A percentile compares a stretch with the other conserved stretches of the same genome.
phyloP scores from a whole-genome alignment of 2,113 vertebrate species.

The Galbula dea region DNA sequence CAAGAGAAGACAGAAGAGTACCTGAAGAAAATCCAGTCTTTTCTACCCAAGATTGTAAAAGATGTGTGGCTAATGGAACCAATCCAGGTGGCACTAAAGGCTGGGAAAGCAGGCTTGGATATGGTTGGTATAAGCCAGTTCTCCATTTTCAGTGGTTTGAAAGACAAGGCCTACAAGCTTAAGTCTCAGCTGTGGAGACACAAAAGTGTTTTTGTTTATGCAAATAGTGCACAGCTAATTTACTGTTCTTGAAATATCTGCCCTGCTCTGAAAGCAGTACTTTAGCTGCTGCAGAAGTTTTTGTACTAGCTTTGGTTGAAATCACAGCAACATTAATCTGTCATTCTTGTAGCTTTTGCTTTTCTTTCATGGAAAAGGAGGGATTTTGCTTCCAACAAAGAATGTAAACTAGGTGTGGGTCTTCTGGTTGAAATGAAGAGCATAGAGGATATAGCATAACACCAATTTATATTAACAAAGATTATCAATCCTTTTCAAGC shows the following conservation, averaged over 20 bases:
- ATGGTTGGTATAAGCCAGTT: slow-evolving; percentile 67
- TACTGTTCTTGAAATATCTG: neutral
- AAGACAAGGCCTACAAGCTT: neutral
- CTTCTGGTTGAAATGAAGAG: neutral
- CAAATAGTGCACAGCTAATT: neutral
- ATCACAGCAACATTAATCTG: neutral
- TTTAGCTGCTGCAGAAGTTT: neutral
- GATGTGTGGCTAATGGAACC: slow-evolving; percentile 73
- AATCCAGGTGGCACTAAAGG: slow-evolving; percentile 44
- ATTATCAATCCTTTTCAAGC: neutral
- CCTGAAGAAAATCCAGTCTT: slow-evolving; percentile 57
- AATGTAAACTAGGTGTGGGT: neutral
- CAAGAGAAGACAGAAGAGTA: slow-evolving; percentile 66
- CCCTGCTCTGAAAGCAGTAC: neutral
- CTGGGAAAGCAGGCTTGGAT: slow-evolving; percentile 66
- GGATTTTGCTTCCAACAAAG: neutral
- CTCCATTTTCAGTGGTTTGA: neutral
- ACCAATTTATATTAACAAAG: neutral
- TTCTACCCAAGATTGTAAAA: slow-evolving; percentile 69
- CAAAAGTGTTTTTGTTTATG: neutral
- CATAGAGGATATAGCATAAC: neutral
- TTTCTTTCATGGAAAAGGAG: neutral
- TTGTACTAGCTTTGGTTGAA: neutral
- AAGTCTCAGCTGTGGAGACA: neutral
- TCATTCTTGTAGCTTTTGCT: neutral